Base-by-base conservation (phyloP, 1,140 invertebrate genomes). In the Bombus confusus region DNA sequence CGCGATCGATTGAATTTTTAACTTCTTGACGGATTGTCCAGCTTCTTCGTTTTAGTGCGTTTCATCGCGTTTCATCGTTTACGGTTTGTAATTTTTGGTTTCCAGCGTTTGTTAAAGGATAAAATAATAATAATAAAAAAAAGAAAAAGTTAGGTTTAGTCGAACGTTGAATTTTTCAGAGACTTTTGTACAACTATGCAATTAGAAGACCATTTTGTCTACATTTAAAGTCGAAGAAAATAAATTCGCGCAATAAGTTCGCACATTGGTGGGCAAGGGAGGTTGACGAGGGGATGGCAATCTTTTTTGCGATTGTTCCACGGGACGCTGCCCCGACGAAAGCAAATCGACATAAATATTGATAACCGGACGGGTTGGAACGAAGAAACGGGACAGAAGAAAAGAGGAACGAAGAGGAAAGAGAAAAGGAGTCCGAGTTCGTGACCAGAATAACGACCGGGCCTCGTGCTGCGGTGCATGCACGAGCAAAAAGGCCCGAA, bases 401-500 rank as follows among this genome's bases (percentile, higher is more conserved):
- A 22, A 37, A 31, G n/a, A 57, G 47, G 57, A 76, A 34, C 34
- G 52, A 66, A 76, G 71, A 72, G 22, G 72, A 85, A 34, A 62
- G 68, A 84, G 77, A 80, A 66, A 68, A 87, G 75, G 76, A 64
- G 52, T 8, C 71, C 77, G 73, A 82, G 88, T 89, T 88, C 88
- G 88, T 89, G 88, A 89, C 78, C 88, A 82, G 87, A 89, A 89
- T 89, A 89, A 89, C 83, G 79, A 59, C 64, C 62, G n/a, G 76
- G 78, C 34, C 81, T 88, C 87, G 87, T 88, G 85, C 62, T 47
- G 12, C n/a, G 83, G 74, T 57, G 41, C 39, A 68, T 69, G 73
- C 64, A 79, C 37, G 87, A 89, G 83, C 88, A 89, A 89, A 89
- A 89, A 79, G 57, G 57, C 69, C 69, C 66, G 59, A 88, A 85